phyloP scores from a whole-genome alignment of 1,140 invertebrate genomes.

The Pentalonia nigronervosa region DNA sequence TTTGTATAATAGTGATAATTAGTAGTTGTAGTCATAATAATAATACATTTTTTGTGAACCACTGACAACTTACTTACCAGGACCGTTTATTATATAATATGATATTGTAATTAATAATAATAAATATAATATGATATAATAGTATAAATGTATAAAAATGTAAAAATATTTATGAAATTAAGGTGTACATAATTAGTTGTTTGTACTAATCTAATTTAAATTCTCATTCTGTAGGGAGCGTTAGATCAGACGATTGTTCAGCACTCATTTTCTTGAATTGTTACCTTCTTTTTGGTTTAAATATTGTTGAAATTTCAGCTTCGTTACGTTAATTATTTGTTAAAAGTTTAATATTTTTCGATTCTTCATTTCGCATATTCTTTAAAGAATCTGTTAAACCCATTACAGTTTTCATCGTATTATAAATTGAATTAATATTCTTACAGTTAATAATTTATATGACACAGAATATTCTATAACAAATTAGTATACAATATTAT shows the following conservation, averaged over 20 bases:
- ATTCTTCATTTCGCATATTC: background rate
- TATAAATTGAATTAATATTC: too few relatives aligned
- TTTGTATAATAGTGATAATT: background rate
- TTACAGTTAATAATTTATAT: too few relatives aligned
- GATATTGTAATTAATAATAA: background rate
- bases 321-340: background rate
- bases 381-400: background rate
- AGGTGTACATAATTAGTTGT: background rate
- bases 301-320: background rate
- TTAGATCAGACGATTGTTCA: too few relatives aligned
- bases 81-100: too few relatives aligned
- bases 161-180: background rate
- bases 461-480: too few relatives aligned
- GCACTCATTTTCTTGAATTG: background rate
- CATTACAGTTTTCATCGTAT: too few relatives aligned
- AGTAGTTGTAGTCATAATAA: background rate
- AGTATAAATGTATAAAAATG: too few relatives aligned
- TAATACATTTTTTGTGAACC: background rate
- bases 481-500: too few relatives aligned
- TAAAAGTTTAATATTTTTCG: background rate
- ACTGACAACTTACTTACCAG: background rate
- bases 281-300: too few relatives aligned
- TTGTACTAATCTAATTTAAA: background rate
- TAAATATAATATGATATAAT: background rate
- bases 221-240: background rate